Evolutionary conservation across 2,113 vertebrate species (phyloP).

Genomic region (Crocuta crocuta): DNA sequence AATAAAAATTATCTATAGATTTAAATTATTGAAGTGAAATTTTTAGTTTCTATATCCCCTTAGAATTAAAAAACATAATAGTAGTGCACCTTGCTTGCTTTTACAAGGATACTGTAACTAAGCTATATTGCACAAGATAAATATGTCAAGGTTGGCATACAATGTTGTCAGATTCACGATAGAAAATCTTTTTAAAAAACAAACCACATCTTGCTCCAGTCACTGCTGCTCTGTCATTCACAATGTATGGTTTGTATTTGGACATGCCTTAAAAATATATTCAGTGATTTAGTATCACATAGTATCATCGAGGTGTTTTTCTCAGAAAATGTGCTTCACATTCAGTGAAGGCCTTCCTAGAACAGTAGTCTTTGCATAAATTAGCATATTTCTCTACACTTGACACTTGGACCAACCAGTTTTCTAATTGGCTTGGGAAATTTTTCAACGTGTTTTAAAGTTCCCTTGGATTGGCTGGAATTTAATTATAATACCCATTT

Average conservation of each 20-base stretch:
- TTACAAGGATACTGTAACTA: conserved; percentile 32
- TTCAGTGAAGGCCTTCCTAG: conserved; percentile 63
- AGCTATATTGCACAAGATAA: conserved; percentile 9
- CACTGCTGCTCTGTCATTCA: background rate
- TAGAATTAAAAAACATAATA: conserved; percentile 14
- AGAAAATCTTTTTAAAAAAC: conserved; percentile 20
- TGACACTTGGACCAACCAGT: conserved; percentile 55
- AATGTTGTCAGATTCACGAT: conserved; percentile 33
- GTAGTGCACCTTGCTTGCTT: background rate
- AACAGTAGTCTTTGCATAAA: conserved; percentile 64
- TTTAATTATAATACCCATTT: conserved; percentile 82
- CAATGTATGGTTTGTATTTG: conserved; percentile 53
- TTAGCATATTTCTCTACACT: conserved; percentile 73
- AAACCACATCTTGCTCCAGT: conserved; percentile 1
- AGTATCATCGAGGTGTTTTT: conserved; percentile 53
- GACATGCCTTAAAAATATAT: conserved; percentile 22
- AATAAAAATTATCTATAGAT: conserved; percentile 52
- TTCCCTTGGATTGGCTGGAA: conserved; percentile 71
- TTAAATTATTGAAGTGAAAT: conserved; percentile 52
- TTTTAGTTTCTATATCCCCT: conserved; percentile 16
- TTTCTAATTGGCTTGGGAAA: conserved; percentile 77
- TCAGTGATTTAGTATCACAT: conserved; percentile 54
- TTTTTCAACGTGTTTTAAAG: conserved; percentile 79
- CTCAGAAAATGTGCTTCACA: conserved; percentile 52
- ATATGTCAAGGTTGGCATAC: conserved; percentile 1